Percentiles rank a stretch among this genome's conserved stretches.
Conservation (phyloP, 2,888 invertebrate species). For the Leucozona laternaria region DNA sequence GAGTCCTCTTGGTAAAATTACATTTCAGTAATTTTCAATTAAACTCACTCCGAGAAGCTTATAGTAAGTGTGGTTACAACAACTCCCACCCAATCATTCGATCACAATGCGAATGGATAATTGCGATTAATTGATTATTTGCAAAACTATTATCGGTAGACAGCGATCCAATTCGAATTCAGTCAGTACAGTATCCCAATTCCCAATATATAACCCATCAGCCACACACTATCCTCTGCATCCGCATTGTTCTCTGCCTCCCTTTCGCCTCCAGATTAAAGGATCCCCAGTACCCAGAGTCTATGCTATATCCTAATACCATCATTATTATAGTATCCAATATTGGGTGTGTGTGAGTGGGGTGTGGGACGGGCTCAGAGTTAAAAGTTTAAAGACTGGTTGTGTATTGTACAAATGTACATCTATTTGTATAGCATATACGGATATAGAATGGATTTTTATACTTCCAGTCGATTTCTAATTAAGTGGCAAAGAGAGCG, state of each 20-base stretch:
- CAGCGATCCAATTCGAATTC: constrained; percentile 47
- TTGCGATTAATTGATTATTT: constrained; percentile 76
- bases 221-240: constrained; percentile 2
- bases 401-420: background rate
- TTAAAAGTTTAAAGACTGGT: constrained; percentile 23
- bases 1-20: constrained; percentile 53
- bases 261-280: background rate
- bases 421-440: constrained; percentile 5
- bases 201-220: constrained; percentile 9
- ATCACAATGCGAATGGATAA: constrained; percentile 71
- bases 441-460: constrained; percentile 57
- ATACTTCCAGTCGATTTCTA: constrained; percentile 73
- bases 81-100: constrained; percentile 35
- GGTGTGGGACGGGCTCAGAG: background rate
- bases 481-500: constrained; percentile 74
- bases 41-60: constrained; percentile 33
- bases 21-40: constrained; percentile 67
- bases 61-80: constrained; percentile 29
- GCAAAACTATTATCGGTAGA: constrained; percentile 70
- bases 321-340: constrained; percentile 36
- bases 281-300: constrained; percentile 1
- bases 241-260: background rate
- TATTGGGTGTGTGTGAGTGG: background rate
- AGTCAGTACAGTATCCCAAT: constrained; percentile 34
- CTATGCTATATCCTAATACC: constrained; percentile 37